These are phyloP conservation scores for Cassiopea andromeda DNA, from an alignment of 30 jellyfish, hydroid and myxozoan genomes.

Conservation along the genomic window DNA sequence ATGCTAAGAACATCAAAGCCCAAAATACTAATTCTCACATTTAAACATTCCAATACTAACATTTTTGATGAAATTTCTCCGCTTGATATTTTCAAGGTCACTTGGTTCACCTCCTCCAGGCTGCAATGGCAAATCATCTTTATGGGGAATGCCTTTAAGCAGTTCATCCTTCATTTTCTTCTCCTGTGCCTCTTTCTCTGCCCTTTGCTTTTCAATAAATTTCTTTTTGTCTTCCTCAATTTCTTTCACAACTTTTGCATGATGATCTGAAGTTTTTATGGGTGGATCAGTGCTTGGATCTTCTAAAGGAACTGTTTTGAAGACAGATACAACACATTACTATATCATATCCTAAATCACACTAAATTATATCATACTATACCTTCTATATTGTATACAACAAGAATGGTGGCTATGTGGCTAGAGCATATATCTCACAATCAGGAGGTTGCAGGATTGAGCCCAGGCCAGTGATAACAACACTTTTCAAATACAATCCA, in stretches of 20 bases:
- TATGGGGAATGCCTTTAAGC: conserved; percentile 83
- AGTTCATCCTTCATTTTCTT: conserved; percentile 74
- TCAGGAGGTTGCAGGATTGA: too few relatives aligned
- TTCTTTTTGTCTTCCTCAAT: conserved; percentile 78
- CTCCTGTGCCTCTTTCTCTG: conserved; percentile 75
- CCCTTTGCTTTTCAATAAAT: conserved; percentile 80
- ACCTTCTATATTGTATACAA: too few relatives aligned
- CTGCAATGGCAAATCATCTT: conserved; percentile 53
- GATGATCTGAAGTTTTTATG: background rate
- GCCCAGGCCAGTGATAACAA: too few relatives aligned
- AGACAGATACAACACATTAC: background rate
- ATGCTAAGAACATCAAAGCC: background rate
- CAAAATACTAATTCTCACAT: background rate
- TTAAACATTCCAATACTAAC: conserved; percentile 22
- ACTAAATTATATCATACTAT: too few relatives aligned
- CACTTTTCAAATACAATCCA: too few relatives aligned
- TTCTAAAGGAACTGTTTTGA: conserved; percentile 41
- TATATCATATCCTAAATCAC: too few relatives aligned
- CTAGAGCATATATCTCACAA: too few relatives aligned
- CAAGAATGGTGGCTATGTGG: too few relatives aligned
- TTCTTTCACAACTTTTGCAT: conserved; percentile 76
- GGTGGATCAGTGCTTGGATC: conserved; percentile 74
- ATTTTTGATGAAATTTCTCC: conserved; percentile 82
- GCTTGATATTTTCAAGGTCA: conserved; percentile 80
- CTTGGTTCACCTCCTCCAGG: conserved; percentile 98